A percentile compares a stretch with the other conserved stretches of the same genome.
These are phyloP conservation scores for Diarsia rubi DNA, from an alignment of 2,888 invertebrate species.

Conservation along the genomic window DNA sequence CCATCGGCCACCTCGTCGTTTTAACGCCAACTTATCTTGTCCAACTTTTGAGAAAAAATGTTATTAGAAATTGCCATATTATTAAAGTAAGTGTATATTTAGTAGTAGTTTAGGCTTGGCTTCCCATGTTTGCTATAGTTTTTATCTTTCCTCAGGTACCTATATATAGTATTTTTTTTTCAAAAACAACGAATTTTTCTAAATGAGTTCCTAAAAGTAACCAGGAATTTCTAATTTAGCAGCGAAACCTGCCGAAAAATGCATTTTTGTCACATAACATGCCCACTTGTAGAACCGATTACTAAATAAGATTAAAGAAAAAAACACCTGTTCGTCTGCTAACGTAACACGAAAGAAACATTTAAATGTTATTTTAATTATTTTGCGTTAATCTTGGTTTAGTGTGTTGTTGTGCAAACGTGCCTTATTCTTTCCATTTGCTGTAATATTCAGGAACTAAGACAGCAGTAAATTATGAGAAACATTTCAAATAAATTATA, in stretches of 20 bases:
- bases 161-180: not conserved
- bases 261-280: not conserved
- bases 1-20: not conserved
- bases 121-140: not conserved
- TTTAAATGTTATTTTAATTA: not conserved
- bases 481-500: constrained; percentile 11
- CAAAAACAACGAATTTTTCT: not conserved
- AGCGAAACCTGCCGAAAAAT: not conserved
- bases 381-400: not conserved
- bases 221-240: not conserved
- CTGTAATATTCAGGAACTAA: constrained; percentile 27
- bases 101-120: not conserved
- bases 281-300: not conserved
- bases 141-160: not conserved
- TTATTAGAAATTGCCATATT: not conserved
- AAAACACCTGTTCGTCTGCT: too few species aligned
- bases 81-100: not conserved
- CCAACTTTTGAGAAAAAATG: not conserved
- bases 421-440: not conserved
- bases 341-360: not conserved
- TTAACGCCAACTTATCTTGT: not conserved
- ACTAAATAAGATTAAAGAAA: not conserved
- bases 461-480: constrained; percentile 19
- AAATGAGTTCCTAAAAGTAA: not conserved
- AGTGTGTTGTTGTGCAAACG: not conserved